Base-by-base conservation (phyloP, 2,113 vertebrate genomes). In the Pteruthius melanotis region DNA sequence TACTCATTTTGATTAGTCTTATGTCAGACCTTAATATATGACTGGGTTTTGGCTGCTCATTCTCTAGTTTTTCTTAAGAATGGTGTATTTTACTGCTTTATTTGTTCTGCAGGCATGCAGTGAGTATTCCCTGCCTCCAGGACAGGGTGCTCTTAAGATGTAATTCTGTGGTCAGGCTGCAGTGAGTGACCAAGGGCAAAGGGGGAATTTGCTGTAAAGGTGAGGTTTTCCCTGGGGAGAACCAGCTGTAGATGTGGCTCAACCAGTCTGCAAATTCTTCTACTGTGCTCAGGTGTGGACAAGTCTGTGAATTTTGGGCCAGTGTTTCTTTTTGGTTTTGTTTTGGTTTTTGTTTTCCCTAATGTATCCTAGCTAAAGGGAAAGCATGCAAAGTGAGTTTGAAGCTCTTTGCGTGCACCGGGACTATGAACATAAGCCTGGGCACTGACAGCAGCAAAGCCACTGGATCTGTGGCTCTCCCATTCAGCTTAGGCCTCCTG, bases 211-310 rank as follows among this genome's bases (percentile, higher is more conserved):
- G 57, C 40, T 47, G 35, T 27, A 37, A 24, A 33, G 44, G 35
- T 52, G 77, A 77, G 21, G 30, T 53, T 61, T 84, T 60, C 59
- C n/a, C 13, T 26, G 45, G 8, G 54, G 63, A 87, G 47, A 66
- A 26, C 6, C 23, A 56, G 69, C 20, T 82, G 56, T 42, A 74
- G 80, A 40, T 40, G 65, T 66, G 47, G n/a, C 47, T 47, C 1
- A 1, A 44, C 28, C 37, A 6, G 26, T 5, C 30, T 35, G 22
- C 0, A 0, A 1, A 28, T 35, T 26, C 26, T 28, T 53, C 44
- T 81, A 0, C 83, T 11, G 7, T 21, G 70, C 35, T 93, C 60
- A 28, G 37, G 52, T 44, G 70, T 49, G 45, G 42, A 42, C 42
- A 52, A 44, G 13, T 6, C 28, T 18, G 4, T 49, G 61, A 52